phyloP scores from a whole-genome alignment of 2,797 vertebrate genomes.

The Thamnophis elegans region DNA sequence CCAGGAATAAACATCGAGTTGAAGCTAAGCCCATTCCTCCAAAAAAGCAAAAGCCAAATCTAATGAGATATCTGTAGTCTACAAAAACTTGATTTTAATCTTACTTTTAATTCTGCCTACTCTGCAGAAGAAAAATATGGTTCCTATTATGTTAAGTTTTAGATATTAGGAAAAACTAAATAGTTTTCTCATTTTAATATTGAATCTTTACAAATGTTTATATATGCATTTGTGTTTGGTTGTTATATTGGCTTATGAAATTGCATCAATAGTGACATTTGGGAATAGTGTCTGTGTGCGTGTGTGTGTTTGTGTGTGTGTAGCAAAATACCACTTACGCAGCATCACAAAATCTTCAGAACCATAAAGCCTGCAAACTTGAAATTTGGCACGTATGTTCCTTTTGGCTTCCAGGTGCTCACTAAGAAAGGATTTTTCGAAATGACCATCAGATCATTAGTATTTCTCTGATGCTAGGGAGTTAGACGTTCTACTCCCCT shows the following conservation, averaged over 20 bases:
- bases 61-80: neutral
- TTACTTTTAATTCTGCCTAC: neutral
- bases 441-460: too few relatives aligned
- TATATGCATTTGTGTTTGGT: neutral
- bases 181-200: neutral
- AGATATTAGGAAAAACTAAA: neutral
- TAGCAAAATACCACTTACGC: too few relatives aligned
- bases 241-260: neutral
- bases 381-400: too few relatives aligned
- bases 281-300: neutral
- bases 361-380: too few relatives aligned
- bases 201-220: neutral
- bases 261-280: neutral
- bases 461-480: too few relatives aligned
- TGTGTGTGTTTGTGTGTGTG: too few relatives aligned
- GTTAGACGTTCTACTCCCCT: too few relatives aligned
- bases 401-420: too few relatives aligned
- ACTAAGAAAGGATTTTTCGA: too few relatives aligned
- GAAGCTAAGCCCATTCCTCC: neutral
- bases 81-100: neutral
- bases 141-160: neutral
- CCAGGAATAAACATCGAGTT: neutral
- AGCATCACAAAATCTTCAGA: too few relatives aligned
- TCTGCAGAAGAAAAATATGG: neutral
- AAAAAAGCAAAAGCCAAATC: neutral